Evolutionary conservation across 2,113 vertebrate genomes (phyloP), one percentile per base, ranked within the genome.

Genomic region (Mohoua ochrocephala): DNA sequence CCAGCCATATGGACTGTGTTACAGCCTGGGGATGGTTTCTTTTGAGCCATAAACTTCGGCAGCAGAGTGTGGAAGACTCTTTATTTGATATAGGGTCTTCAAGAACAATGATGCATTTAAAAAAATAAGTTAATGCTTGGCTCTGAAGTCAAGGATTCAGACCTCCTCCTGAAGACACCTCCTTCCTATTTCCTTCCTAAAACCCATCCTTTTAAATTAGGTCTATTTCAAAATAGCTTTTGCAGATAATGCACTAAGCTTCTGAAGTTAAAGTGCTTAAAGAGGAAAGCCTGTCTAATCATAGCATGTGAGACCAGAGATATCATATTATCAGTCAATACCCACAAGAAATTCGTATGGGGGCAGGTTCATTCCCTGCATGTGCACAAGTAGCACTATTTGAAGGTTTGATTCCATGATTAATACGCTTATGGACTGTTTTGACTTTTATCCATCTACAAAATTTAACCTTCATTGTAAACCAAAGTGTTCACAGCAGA

Each of bases 1-100:
- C 39, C 92, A 95, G 88, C 87, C 98, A 98, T 98, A 98, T 98
- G 98, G 98, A 98, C 84, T 97, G 83, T 95, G 96, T 98, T 98
- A 98, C 80, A 88, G 84, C 87, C 89, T 95, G 91, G 80, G 87
- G 97, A 98, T 96, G 95, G 80, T 96, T 98, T 96, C 93, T 95
- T 70, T 95, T 95, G 91, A 97, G 75, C 96, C 95, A 81, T 98
- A 97, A 97, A 97, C 92, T 95, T 87, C 88, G 15, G 84, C 82
- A 96, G 83, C 76, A 79, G 75, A 76, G 53, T 73, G 84, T 91
- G 52, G 87, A 87, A 81, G 91, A 84, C 95, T 94, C 86, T 85
- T 68, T 91, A 87, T 67, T 89, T 95, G 86, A 94, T 93, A 96
- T 45, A 89, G 42, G 9, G 78, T 77, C 92, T 96, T 95, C 79